phyloP scores from a whole-genome alignment of 2,797 vertebrate species.

The Chanos chanos region DNA sequence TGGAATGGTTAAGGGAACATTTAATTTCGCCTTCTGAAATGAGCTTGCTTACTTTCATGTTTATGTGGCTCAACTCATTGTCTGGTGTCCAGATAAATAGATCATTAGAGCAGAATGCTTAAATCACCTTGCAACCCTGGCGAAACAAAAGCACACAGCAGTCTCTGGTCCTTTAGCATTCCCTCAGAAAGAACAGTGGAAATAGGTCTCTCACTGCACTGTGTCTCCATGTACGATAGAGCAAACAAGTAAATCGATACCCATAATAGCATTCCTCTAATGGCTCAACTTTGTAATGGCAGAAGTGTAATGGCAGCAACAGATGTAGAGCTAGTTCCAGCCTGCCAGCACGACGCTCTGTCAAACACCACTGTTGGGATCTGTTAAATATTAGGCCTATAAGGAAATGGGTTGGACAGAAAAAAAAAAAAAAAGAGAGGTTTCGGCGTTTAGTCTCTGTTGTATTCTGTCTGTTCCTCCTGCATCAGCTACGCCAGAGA shows the following conservation, averaged over 20 bases:
- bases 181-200: constrained; percentile 40
- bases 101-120: constrained; percentile 42
- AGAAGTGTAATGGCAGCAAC: constrained; percentile 6
- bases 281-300: constrained; percentile 52
- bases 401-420: not conserved
- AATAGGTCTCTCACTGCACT: constrained; percentile 47
- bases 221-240: constrained; percentile 44
- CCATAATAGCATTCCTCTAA: constrained; percentile 58
- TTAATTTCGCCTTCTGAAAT: constrained; percentile 25
- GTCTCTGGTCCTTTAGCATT: constrained; percentile 27
- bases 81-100: constrained; percentile 33
- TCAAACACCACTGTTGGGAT: constrained; percentile 9
- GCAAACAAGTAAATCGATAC: constrained; percentile 68
- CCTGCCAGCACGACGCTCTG: not conserved
- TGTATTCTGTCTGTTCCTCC: constrained; percentile 3
- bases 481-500: constrained; percentile 4
- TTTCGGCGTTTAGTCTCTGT: not conserved
- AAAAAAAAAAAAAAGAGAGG: not conserved
- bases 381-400: not conserved
- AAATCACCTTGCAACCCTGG: constrained; percentile 36
- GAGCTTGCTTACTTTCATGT: constrained; percentile 6
- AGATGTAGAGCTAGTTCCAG: not conserved
- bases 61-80: constrained; percentile 20
- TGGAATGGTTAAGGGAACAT: constrained; percentile 10
- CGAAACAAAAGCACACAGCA: not conserved